Conservation (phyloP, 2,888 invertebrate genomes). For the Polymixis flavicincta region DNA sequence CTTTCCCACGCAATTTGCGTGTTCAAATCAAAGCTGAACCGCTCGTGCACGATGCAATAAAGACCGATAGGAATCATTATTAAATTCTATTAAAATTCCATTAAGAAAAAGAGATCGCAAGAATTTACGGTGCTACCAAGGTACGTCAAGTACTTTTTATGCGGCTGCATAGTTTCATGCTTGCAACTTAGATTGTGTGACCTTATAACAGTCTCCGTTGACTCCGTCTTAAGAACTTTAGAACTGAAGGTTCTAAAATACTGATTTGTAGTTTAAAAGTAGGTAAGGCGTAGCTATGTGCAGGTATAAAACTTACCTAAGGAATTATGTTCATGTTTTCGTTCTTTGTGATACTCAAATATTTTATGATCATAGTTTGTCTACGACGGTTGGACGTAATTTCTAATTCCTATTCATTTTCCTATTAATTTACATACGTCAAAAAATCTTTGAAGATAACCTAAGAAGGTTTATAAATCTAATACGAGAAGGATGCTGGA, state of each 20-base stretch:
- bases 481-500: neutral
- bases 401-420: neutral
- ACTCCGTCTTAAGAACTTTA: conserved; percentile 50
- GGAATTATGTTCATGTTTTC: neutral
- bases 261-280: conserved; percentile 18
- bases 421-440: neutral
- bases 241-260: conserved; percentile 47
- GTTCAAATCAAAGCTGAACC: conserved; percentile 7
- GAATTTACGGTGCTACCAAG: conserved; percentile 44
- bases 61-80: conserved; percentile 26
- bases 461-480: neutral
- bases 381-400: neutral
- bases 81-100: conserved; percentile 47
- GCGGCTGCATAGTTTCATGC: conserved; percentile 52
- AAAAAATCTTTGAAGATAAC: neutral
- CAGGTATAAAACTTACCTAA: neutral
- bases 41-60: conserved; percentile 16
- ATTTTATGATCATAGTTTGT: neutral
- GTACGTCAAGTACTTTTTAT: conserved; percentile 43
- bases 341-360: neutral
- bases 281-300: neutral
- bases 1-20: conserved; percentile 32
- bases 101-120: conserved; percentile 38
- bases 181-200: conserved; percentile 59
- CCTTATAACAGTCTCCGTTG: conserved; percentile 56